Conservation (phyloP, 2,113 vertebrate genomes). For the Callorhinus ursinus region DNA sequence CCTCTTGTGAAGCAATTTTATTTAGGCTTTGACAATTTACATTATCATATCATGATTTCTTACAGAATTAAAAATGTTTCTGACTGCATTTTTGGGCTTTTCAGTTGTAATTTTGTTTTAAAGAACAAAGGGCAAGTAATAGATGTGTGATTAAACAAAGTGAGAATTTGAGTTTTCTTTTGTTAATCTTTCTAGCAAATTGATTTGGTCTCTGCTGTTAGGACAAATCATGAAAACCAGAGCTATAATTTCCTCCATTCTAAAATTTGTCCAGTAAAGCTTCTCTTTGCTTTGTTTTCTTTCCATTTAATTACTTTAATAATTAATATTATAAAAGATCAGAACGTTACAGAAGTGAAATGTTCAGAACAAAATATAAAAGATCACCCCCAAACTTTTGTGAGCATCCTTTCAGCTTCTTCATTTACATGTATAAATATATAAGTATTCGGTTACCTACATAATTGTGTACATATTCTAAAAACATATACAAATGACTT, state of each 20-base stretch:
- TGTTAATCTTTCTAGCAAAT: neutral
- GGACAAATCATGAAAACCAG: neutral
- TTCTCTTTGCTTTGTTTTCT: neutral
- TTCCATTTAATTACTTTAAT: neutral
- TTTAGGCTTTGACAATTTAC: neutral
- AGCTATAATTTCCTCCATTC: neutral
- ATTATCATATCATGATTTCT: neutral
- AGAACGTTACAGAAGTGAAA: neutral
- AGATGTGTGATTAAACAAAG: neutral
- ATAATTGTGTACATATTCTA: neutral
- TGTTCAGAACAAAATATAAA: constrained; percentile 11
- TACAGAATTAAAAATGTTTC: neutral
- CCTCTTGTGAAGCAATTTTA: neutral
- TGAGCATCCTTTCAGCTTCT: neutral
- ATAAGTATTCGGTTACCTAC: neutral
- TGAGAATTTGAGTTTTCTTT: constrained; percentile 16
- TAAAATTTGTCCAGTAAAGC: neutral
- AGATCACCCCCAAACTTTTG: neutral
- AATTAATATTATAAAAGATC: neutral
- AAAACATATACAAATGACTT: neutral
- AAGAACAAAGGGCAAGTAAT: neutral
- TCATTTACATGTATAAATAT: neutral
- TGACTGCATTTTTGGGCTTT: neutral
- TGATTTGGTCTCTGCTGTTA: neutral
- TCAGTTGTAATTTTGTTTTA: constrained; percentile 34